Evolutionary conservation across 2,797 vertebrate species (phyloP).

Genomic region (Xyrichtys novacula): DNA sequence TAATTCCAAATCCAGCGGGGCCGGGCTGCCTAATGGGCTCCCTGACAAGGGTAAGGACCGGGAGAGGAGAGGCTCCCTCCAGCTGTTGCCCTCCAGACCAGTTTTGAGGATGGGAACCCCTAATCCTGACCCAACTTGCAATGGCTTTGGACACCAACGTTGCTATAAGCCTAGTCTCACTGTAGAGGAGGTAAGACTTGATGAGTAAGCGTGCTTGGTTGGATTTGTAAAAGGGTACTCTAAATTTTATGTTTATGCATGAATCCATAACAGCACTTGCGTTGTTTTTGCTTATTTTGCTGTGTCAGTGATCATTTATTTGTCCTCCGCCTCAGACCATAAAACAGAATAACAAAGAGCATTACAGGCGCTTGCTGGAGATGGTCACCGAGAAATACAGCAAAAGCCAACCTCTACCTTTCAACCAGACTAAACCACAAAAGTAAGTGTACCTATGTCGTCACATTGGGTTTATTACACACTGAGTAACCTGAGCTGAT

Average conservation of each 20-base stretch:
- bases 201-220: neutral
- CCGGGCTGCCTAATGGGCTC: slow-evolving; percentile 50
- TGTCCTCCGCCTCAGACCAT: slow-evolving; percentile 72
- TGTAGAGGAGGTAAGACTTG: slow-evolving; percentile 82
- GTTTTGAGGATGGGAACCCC: slow-evolving; percentile 52
- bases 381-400: slow-evolving; percentile 85
- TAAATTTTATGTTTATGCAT: no score
- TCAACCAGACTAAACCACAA: slow-evolving; percentile 82
- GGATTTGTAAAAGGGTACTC: neutral
- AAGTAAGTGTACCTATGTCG: slow-evolving; percentile 67
- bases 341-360: slow-evolving; percentile 84
- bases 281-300: no score
- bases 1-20: slow-evolving; percentile 58
- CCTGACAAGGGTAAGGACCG: slow-evolving; percentile 69
- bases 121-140: slow-evolving; percentile 49
- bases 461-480: neutral
- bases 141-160: slow-evolving; percentile 68
- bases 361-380: slow-evolving; percentile 84
- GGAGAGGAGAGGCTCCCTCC: slow-evolving; percentile 78
- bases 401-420: slow-evolving; percentile 83
- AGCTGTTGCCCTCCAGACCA: slow-evolving; percentile 77
- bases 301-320: slow-evolving; percentile 6
- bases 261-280: no score
- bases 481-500: neutral
- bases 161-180: slow-evolving; percentile 82